A percentile compares a stretch with the other conserved stretches of the same genome.
phyloP scores from a whole-genome alignment of 2,888 invertebrate species.

The Junonia oenone region DNA sequence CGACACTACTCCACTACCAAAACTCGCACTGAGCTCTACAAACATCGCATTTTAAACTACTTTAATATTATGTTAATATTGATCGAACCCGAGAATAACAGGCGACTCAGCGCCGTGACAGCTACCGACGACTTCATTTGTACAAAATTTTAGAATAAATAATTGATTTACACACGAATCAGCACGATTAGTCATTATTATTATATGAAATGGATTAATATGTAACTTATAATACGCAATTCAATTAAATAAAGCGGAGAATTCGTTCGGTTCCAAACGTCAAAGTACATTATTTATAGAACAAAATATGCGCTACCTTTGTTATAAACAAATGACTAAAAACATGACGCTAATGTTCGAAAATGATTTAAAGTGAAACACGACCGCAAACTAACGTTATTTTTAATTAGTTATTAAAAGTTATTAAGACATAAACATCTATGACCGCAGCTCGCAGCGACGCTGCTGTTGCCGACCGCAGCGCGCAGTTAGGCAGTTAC shows the following conservation, averaged over 20 bases:
- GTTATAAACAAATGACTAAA: slow-evolving; percentile 8
- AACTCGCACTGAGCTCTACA: slow-evolving; percentile 11
- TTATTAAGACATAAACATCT: slow-evolving; percentile 3
- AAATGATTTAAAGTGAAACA: not conserved
- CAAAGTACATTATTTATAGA: not conserved
- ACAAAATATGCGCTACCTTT: not conserved
- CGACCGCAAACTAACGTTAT: slow-evolving; percentile 19
- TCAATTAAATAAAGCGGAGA: not conserved
- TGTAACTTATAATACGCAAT: no score
- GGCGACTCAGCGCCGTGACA: not conserved
- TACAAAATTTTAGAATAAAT: no score
- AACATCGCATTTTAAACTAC: not conserved
- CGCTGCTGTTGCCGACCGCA: not conserved
- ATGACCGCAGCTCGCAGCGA: slow-evolving; percentile 4
- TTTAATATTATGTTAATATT: not conserved
- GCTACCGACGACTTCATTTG: no score
- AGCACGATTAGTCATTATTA: no score
- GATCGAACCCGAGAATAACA: not conserved
- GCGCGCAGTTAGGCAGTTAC: not conserved
- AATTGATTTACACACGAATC: no score
- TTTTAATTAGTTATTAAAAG: slow-evolving; percentile 20
- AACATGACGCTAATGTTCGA: slow-evolving; percentile 6
- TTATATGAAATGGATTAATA: no score
- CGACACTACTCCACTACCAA: slow-evolving; percentile 22
- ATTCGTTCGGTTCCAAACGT: not conserved